Base-by-base conservation (phyloP, 2,888 invertebrate genomes). In the Lithophane ornitopus region DNA sequence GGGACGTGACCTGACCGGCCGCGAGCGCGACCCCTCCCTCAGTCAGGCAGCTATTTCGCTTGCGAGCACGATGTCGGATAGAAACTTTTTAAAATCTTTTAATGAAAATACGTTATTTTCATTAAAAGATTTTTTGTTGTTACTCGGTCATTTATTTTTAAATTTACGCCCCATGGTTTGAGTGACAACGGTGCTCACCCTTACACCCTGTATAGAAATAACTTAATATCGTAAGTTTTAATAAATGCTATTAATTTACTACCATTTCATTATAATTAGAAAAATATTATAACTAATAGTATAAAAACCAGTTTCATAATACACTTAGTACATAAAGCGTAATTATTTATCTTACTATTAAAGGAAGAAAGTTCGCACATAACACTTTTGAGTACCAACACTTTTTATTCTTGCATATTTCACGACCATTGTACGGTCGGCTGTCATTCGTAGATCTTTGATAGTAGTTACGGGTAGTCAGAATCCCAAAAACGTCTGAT, bases 241-340 rank as follows among this genome's bases (percentile, higher is more conserved):
- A 78, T 78, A 76, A 76, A 52, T 59, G 76, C 58, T 49, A 66
- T n/a, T n/a, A 26, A 9, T 16, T 76, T 26, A 65, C 26, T 52
- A 26, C 19, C 34, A 19, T 54, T 76, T 44, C 6, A 44, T 26
- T 54, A 26, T 28, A 46, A 46, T 49, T 22, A 49, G 12, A 46
- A 28, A 52, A 72, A 54, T 8, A 4, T 26, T n/a, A 54, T 3
- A 72, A 54, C 4, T 54, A 28, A 28, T 34, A 14, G 0, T 19
- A 44, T 72, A 71, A 72, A 3, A 71, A 72, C 2, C 4, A n/a
- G 2, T 28, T 44, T 22, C 16, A 28, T 49, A 68, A 41, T 26
- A 12, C 41, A 26, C 26, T 44, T 26, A 26, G 44, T 65, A 26
- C 19, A 28, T 19, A 28, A n/a, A n/a, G 8, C 2, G 12, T 22